Base-by-base conservation (phyloP, 2,113 vertebrate genomes). In the human (Homo sapiens) region DNA sequence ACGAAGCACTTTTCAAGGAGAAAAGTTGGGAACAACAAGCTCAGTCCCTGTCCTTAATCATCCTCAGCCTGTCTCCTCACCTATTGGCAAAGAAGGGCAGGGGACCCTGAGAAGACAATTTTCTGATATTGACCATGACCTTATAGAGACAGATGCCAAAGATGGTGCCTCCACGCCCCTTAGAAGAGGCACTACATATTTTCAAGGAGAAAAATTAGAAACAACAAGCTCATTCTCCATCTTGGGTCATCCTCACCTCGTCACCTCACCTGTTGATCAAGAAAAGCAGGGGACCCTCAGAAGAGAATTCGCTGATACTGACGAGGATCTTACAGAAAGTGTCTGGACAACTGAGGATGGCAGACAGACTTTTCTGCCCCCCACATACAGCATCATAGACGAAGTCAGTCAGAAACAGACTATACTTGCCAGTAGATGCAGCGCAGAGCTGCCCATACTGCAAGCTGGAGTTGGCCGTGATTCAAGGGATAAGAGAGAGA, bases 211-310 rank as follows among this genome's bases (percentile, higher is more conserved):
- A 70, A 66, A 25, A 4, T 8, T 18, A 27, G 75, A 27, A 78
- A 10, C 16, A 48, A 78, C 13, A 30, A 48, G 2, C 18, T 35
- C 43, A 64, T 30, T 30, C 11, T 0, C 27, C 27, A 64, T 30
- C 25, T 27, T 14, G 0, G 12, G 30, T 64, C 61, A 64, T 30
- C 1, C 61, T 30, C 2, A 6, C 2, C 27, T n/a, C 0, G 22
- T 22, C 20, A 38, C 35, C 0, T 57, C 35, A 55, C 52, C 35
- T 57, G 5, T 30, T 1, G 11, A 64, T 5, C 27, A 64, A 64
- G 61, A 64, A 64, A 13, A 1, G 27, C 61, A 64, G 5, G 61
- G 2, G 5, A 64, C 61, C 12, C 61, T 64, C 27, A 13, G 5
- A 35, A 61, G 38, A 61, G 8, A 16, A 43, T 55, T 43, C 12